Conservation (phyloP, 2,888 invertebrate species). For the Leptura quadrifasciata region DNA sequence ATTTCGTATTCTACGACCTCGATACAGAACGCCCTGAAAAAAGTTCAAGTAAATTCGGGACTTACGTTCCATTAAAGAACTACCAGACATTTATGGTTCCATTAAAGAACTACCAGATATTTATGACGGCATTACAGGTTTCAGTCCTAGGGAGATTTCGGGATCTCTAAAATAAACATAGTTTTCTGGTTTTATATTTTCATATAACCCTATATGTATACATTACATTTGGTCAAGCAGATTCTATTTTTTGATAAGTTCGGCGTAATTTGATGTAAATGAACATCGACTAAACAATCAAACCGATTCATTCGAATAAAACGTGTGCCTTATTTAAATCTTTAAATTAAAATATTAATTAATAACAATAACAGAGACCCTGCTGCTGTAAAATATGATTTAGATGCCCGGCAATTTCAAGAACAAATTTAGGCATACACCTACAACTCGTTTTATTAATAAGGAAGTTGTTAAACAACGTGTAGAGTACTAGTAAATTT, state of each 20-base stretch:
- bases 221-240: too few relatives aligned
- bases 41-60: too few relatives aligned
- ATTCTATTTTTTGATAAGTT: neutral
- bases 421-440: slow-evolving; percentile 30
- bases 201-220: too few relatives aligned
- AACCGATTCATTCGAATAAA: neutral
- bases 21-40: too few relatives aligned
- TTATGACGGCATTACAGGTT: too few relatives aligned
- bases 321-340: slow-evolving; percentile 12
- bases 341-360: slow-evolving; percentile 30
- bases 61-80: too few relatives aligned
- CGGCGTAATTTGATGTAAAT: neutral
- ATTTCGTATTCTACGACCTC: too few relatives aligned
- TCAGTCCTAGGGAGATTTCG: too few relatives aligned
- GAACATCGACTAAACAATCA: neutral
- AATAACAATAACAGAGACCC: slow-evolving; percentile 13
- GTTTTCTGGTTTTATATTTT: too few relatives aligned
- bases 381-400: neutral
- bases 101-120: too few relatives aligned
- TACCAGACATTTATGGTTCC: too few relatives aligned
- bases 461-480: slow-evolving; percentile 35
- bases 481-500: slow-evolving; percentile 11
- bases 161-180: too few relatives aligned
- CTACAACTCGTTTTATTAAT: slow-evolving; percentile 18
- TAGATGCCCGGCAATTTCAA: slow-evolving; percentile 30